Evolutionary conservation across 1,140 invertebrate genomes (phyloP), one percentile per base, ranked within the genome.

Genomic region (Pteromalus puparum): DNA sequence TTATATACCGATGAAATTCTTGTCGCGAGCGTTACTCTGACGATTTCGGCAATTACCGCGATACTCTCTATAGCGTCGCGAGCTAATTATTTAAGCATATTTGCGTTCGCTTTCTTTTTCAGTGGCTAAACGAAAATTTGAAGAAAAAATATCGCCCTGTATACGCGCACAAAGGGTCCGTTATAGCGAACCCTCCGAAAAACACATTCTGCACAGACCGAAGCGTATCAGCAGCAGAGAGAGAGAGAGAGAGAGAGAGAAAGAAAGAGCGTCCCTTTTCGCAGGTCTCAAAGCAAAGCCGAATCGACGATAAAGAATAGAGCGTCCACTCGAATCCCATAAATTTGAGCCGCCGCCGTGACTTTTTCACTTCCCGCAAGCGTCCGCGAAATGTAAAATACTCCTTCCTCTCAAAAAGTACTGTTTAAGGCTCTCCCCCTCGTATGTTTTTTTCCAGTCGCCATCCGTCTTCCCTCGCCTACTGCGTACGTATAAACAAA

Each of bases 401-500:
- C 46, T 34, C 46, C 21, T 73, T 72, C 74, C 67, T 26, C 18
- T 61, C 15, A 1, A 21, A 34, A 38, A 34, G 70, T 18, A 34
- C 18, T 73, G 26, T 28, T 38, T 34, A 73, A 24, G 70, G 0
- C 38, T 24, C 26, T 30, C 72, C 2, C 34, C 12, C 72, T 48
- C 24, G 24, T 21, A 61, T 72, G 72, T 72, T 70, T 83, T 83
- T 83, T 83, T 42, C 75, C 53, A 38, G n/a, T 76, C 30, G 34
- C 4, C 21, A 53, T 78, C 53, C 67, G 42, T 81, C 46, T 70
- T 34, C 7, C 46, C 68, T 2, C 15, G 21, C 9, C 48, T 7
- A n/a, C 81, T 34, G 74, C 18, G 67, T n/a, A 18, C 21, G 76
- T 67, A 84, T 75, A 84, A 84, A 84, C 83, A 84, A 81, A 84